phyloP scores from a whole-genome alignment of 64 coral and sea anemone genomes.

The Exaiptasia diaphana region DNA sequence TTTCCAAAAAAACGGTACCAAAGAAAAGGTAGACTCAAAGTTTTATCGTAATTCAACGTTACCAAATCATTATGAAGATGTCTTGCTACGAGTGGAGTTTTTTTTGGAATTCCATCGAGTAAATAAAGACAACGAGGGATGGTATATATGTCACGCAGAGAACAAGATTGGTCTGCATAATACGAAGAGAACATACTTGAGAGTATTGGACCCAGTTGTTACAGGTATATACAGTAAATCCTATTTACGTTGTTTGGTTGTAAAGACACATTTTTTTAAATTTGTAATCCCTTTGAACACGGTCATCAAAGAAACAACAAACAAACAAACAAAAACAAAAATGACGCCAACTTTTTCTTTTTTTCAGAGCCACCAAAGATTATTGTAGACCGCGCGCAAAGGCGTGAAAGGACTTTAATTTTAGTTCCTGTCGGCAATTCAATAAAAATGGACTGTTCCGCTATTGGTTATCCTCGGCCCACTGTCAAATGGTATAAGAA shows the following conservation, averaged over 20 bases:
- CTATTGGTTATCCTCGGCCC: slow-evolving; percentile 52
- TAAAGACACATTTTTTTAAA: too few species aligned
- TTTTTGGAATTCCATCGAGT: not conserved
- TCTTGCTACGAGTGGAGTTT: not conserved
- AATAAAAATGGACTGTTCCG: slow-evolving; percentile 71
- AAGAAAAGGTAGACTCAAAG: not conserved
- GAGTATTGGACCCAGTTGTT: not conserved
- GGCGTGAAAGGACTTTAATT: slow-evolving; percentile 32
- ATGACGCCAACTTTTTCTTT: too few species aligned
- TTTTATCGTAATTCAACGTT: not conserved
- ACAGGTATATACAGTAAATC: not conserved
- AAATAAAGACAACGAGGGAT: not conserved
- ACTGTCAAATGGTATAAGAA: slow-evolving; percentile 71
- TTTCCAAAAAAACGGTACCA: not conserved
- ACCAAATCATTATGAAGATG: not conserved
- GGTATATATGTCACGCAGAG: slow-evolving; percentile 11
- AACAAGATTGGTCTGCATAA: not conserved
- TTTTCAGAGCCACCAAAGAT: slow-evolving; percentile 64
- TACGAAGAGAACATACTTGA: not conserved
- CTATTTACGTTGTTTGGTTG: too few species aligned
- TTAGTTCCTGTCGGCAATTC: slow-evolving; percentile 76
- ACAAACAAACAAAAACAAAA: too few species aligned
- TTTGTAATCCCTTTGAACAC: too few species aligned
- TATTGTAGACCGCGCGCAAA: not conserved
- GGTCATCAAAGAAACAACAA: too few species aligned